Base-by-base conservation (phyloP, 2,797 vertebrate genomes). In the Gobionotothen gibberifrons region DNA sequence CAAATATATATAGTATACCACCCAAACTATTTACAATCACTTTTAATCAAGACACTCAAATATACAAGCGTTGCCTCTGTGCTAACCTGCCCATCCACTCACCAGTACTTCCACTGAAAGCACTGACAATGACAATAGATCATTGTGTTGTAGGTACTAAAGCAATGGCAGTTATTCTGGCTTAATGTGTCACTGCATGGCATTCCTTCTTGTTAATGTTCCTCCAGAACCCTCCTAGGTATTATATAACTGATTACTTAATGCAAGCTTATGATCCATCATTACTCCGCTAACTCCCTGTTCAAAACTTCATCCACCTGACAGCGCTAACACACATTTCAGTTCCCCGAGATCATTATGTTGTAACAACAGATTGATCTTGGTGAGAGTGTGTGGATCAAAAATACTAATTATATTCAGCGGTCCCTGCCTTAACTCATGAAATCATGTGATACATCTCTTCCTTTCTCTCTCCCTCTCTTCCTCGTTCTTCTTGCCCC, bases 171-270 rank as follows among this genome's bases (percentile, higher is more conserved):
- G 6, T 40, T 62, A 44, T 62, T 71, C 11, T 39, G 9, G 11
- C 12, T 73, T 44, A 47, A 69, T 79, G 68, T 71, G 51, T 72
- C 46, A 42, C 57, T 63, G 15, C 39, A 53, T 69, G 53, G 3
- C 46, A 17, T 64, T 74, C 19, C 32, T 60, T 74, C 47, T 63
- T 58, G 19, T 44, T 79, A 51, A 70, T 74, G 53, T 73, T 66
- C 32, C 49, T 48, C 10, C 61, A 72, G 17, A 82, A 16, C 13
- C 16, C 53, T 12, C 44, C 16, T 39, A 21, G 54, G 32, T 61
- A 39, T 84, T 72, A 60, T 46, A 19, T 54, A 78, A 74, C 48
- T 42, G 21, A 57, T 67, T 69, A 49, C 47, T 68, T 72, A 75
- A 79, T 52, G 0, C 13, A 63, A n/a, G 19, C 8, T 66, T 51